Evolutionary conservation across 2,113 vertebrate species (phyloP), one percentile per base, ranked within the genome.

Genomic region (Equus przewalskii): DNA sequence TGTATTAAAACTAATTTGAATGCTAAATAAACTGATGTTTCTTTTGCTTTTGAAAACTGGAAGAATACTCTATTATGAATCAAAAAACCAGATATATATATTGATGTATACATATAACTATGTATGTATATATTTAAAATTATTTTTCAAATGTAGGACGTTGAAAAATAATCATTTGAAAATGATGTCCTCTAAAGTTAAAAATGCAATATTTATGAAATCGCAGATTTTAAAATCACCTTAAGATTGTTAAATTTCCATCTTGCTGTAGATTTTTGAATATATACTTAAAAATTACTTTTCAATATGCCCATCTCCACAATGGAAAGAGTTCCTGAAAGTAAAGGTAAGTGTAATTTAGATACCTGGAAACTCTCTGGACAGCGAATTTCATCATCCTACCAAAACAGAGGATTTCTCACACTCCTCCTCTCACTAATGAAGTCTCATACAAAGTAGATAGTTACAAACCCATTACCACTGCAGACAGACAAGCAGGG

Each of bases 1-100:
- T 97, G 11, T 54, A 97, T 89, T 91, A 97, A 96, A 97, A 49
- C 19, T 90, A 81, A 78, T 95, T 75, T 82, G 36, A 97, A 96
- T 96, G 94, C 54, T 87, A 97, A 83, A 82, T 30, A 96, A 96
- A 96, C 41, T 95, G 49, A 96, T 81, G 26, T 96, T 82, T 97
- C 56, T 84, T 94, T 97, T 96, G 93, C 80, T 92, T 96, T 69
- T 87, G 18, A 89, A 97, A 96, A 62, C 60, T 80, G 69, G 64
- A 33, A 95, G 51, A 85, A 89, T 84, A 93, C 19, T 85, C 26
- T 49, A 70, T 49, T 18, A 44, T 24, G 94, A 95, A 97, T n/a
- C 73, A 96, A 96, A 97, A 26, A 21, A 73, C 79, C 13, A 78
- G 3, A n/a, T 8, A 70, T 24, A 36, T 26, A 69, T 30, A 41